phyloP scores from a whole-genome alignment of 2,113 vertebrate genomes.

The Microcebus murinus region DNA sequence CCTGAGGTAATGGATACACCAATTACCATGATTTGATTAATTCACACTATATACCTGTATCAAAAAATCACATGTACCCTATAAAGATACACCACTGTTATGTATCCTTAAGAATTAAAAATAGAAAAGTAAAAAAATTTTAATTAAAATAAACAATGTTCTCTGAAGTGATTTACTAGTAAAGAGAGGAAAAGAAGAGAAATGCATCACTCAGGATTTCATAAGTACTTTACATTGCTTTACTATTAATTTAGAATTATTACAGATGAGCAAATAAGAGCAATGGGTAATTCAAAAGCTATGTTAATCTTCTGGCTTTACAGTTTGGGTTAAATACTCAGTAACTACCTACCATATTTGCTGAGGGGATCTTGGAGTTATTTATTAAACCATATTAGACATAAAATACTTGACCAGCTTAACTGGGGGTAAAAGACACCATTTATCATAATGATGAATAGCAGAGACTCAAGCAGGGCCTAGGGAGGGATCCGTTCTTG shows the following conservation, averaged over 20 bases:
- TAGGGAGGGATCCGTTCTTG: not conserved
- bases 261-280: not conserved
- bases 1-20: no score
- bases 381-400: not conserved
- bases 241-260: no score
- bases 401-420: not conserved
- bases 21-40: no score
- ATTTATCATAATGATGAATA: not conserved
- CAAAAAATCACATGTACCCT: no score
- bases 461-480: not conserved
- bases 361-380: not conserved
- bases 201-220: not conserved
- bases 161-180: not conserved
- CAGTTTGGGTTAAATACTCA: not conserved
- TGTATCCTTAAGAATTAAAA: no score
- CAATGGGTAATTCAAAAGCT: not conserved
- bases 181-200: not conserved
- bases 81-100: no score
- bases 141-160: not conserved
- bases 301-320: not conserved
- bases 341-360: not conserved
- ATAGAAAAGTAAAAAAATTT: no score
- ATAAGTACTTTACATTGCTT: not conserved
- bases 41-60: no score
- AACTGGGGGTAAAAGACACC: not conserved